These are phyloP conservation scores for Naja naja DNA, from an alignment of 2,113 vertebrate genomes.

Conservation along the genomic window DNA sequence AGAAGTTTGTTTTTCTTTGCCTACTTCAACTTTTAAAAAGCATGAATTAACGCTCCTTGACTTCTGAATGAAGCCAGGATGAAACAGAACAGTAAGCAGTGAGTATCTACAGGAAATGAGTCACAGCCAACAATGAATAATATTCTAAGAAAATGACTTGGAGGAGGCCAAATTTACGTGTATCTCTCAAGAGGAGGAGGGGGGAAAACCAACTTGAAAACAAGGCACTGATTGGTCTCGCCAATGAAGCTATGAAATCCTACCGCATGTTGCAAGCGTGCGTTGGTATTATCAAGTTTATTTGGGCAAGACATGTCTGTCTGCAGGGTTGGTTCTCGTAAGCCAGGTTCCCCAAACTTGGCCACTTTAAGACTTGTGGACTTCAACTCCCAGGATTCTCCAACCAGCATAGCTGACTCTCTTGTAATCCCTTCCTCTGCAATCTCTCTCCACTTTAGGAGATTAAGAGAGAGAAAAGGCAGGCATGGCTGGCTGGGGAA, in stretches of 20 bases:
- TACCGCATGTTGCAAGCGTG: background rate
- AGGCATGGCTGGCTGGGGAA: too few species aligned
- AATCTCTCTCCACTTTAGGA: too few species aligned
- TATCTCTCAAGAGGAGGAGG: background rate
- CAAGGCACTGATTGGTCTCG: background rate
- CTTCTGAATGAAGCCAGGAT: background rate
- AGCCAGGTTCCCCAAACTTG: background rate
- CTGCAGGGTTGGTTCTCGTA: background rate
- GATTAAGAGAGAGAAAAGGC: too few species aligned
- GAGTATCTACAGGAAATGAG: background rate
- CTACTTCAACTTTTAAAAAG: background rate
- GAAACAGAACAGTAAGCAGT: background rate
- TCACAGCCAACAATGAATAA: background rate
- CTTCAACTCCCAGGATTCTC: too few species aligned
- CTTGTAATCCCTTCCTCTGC: too few species aligned
- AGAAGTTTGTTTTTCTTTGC: conserved; percentile 18
- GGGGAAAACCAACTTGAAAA: background rate
- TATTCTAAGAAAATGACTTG: background rate
- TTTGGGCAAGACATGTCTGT: background rate
- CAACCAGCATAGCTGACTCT: too few species aligned
- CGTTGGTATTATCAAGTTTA: background rate
- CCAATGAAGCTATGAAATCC: background rate
- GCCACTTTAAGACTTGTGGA: too few species aligned
- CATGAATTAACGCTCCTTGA: background rate
- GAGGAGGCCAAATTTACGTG: background rate